A percentile compares a stretch with the other conserved stretches of the same genome.
phyloP scores from a whole-genome alignment of 2,888 invertebrate genomes.

The Parnassius apollo region DNA sequence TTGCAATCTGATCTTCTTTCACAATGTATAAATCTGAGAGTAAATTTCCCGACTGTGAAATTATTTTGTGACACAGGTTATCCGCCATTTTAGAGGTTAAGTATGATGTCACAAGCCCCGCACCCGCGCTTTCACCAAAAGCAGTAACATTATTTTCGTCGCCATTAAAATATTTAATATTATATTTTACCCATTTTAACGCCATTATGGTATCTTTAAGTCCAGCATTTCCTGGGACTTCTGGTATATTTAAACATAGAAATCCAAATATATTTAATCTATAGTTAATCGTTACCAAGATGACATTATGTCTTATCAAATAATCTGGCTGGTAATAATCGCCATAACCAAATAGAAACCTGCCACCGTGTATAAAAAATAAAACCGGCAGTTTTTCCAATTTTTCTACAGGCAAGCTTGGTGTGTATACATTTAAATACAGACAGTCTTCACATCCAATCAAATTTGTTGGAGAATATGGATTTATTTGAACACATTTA shows the following conservation, averaged over 20 bases:
- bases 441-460: conserved; percentile 85
- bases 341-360: conserved; percentile 76
- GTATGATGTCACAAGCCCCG: conserved; percentile 46
- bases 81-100: conserved; percentile 55
- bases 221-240: conserved; percentile 66
- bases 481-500: conserved; percentile 69
- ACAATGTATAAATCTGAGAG: conserved; percentile 55
- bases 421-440: conserved; percentile 85
- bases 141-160: conserved; percentile 56
- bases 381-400: conserved; percentile 68
- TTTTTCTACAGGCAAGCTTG: conserved; percentile 66
- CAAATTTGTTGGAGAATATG: conserved; percentile 54
- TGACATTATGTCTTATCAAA: conserved; percentile 55
- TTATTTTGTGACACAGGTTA: conserved; percentile 56
- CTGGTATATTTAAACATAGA: conserved; percentile 57
- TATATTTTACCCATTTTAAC: conserved; percentile 61
- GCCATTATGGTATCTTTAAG: conserved; percentile 64
- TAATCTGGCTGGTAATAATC: conserved; percentile 70
- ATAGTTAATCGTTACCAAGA: conserved; percentile 66
- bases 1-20: conserved; percentile 52
- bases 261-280: conserved; percentile 64
- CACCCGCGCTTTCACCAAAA: conserved; percentile 68
- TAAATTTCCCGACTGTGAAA: conserved; percentile 56
- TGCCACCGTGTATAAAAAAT: conserved; percentile 81
- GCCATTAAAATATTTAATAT: conserved; percentile 61